These are phyloP conservation scores for Pipistrellus pygmaeus DNA, from an alignment of 2,797 vertebrate genomes.

Conservation along the genomic window DNA sequence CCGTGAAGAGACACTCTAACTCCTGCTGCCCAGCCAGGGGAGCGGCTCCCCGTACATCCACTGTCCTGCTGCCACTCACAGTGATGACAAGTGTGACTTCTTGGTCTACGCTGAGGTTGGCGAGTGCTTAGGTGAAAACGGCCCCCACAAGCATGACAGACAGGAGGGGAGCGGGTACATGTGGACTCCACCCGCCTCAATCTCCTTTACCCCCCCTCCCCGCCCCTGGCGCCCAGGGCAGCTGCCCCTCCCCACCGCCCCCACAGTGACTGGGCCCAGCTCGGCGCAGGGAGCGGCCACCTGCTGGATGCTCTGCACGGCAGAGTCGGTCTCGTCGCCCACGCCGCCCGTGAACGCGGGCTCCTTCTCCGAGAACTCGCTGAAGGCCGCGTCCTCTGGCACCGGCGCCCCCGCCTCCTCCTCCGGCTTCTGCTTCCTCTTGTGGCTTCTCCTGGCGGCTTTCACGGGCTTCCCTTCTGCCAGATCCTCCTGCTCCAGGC, in stretches of 20 bases:
- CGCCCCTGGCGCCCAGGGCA: neutral
- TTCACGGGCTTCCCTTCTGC: constrained; percentile 89
- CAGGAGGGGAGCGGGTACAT: neutral
- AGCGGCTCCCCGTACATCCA: rapidly evolving
- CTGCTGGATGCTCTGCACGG: constrained; percentile 99
- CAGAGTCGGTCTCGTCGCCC: constrained; percentile 95
- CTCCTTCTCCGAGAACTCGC: constrained; percentile 91
- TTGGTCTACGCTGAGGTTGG: rapidly evolving
- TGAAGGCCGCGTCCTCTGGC: constrained; percentile 91
- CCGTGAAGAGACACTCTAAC: rapidly evolving
- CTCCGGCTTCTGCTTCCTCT: constrained; percentile 90
- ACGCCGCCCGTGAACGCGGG: constrained; percentile 88
- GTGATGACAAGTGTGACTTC: rapidly evolving
- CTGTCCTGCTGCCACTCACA: rapidly evolving
- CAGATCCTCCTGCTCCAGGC: constrained; percentile 91
- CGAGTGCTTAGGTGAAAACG: rapidly evolving
- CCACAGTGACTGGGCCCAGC: neutral
- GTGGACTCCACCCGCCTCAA: rapidly evolving
- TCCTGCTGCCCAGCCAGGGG: rapidly evolving
- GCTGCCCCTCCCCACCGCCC: rapidly evolving
- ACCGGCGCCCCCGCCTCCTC: constrained; percentile 89
- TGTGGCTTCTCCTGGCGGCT: constrained; percentile 85
- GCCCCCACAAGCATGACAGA: rapidly evolving
- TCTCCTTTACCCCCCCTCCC: too few species aligned
- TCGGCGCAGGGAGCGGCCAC: constrained; percentile 63